Base-by-base conservation (phyloP, 2,888 invertebrate species). In the Leucozona laternaria region DNA sequence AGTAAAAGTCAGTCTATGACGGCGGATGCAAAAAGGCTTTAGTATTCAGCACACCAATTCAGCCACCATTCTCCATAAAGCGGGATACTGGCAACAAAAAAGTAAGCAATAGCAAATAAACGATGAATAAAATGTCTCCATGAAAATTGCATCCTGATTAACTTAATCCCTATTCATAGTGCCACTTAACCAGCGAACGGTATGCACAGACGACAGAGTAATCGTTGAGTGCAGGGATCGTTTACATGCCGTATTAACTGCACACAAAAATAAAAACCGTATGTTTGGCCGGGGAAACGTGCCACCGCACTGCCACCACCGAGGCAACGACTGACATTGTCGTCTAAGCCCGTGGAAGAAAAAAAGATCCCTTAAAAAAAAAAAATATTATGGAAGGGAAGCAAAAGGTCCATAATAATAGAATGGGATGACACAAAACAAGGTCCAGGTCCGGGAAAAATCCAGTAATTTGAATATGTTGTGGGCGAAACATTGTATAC, bases 121-220 rank as follows among this genome's bases (percentile, higher is more conserved):
- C 34, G 40, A 76, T 58, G 62, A 80, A 76, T 71, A 66, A 66
- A 84, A 80, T 80, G 76, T 60, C 76, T 80, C 76, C 66, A 80
- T 84, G 64, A 37, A 84, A 84, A 79, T 84, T 84, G 84, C 80
- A 84, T 84, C 84, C 84, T 84, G 80, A 84, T 84, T 84, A 80
- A 84, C 76, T 84, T 84, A 84, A 80, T 83, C 84, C 76, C 84
- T 84, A 84, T 84, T 84, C 84, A 80, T 79, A 76, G 80, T 76
- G 80, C 75, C 84, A 80, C 84, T 84, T 76, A 84, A 75, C 75
- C 64, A 66, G 62, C 66, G 50, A 58, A 31, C 43, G 31, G 43
- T 15, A 53, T 15, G 15, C 48, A 57, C 40, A 77, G 71, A 66
- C 76, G 77, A 72, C 64, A 58, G 66, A 72, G 78, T 78, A 82